Base-by-base conservation (phyloP, 2,888 invertebrate genomes). In the Epinotia nisella region DNA sequence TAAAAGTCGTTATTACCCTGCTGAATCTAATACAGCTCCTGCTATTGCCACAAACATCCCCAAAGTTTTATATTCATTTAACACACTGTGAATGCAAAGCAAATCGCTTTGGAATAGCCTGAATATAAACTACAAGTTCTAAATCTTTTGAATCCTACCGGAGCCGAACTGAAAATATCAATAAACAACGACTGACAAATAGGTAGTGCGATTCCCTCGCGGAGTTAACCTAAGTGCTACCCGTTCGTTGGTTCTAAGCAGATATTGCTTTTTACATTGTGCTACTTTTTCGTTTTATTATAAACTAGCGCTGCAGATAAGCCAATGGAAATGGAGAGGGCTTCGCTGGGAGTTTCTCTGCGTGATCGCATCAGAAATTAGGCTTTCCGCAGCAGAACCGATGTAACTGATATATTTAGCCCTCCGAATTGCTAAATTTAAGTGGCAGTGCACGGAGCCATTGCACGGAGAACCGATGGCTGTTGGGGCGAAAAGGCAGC, bases 151-250 rank as follows among this genome's bases (percentile, higher is more conserved):
- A 70, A 76, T 72, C 69, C 75, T 61, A n/a, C 51, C 66, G 71
- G 53, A 75, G 74, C 77, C 74, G 75, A 74, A 70, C 72, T 76
- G 83, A 81, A 84, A 85, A 85, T 87, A 84, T 85, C 85, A 81
- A 87, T 86, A 87, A 87, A 87, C 82, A 84, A 85, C 78, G 76
- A 76, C 80, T 77, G 78, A 80, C 82, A 86, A 86, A 87, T 84
- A 86, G 82, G 45, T 7, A 51, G 62, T 81, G 75, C 80, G 80
- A 85, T 85, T 87, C 80, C 82, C 80, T 80, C 76, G 78, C 75
- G 75, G 77, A 82, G 80, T 83, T 84, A 81, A 82, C 84, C 82
- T 84, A 84, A 87, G 84, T 84, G 81, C 82, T 76, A 76, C 75
- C 78, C 71, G 78, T 70, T 71, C 53, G 58, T 51, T 74, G 69